These are phyloP conservation scores for Peromyscus maniculatus DNA, from an alignment of 2,113 vertebrate genomes.

Conservation along the genomic window DNA sequence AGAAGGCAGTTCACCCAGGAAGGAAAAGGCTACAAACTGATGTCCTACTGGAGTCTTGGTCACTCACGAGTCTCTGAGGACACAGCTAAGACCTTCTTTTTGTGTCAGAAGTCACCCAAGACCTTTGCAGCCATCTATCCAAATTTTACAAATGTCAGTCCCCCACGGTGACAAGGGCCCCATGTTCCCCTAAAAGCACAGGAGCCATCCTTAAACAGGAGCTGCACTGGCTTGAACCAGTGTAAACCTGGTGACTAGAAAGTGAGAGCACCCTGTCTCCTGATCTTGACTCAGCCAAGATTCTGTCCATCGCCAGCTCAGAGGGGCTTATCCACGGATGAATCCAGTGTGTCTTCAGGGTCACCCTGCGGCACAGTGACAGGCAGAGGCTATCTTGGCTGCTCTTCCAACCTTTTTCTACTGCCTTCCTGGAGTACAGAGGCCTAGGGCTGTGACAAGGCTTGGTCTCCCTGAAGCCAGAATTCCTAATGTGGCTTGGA, in stretches of 20 bases:
- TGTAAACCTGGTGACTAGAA: slow-evolving; percentile 41
- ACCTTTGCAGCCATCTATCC: not conserved
- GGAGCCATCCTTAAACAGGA: slow-evolving; percentile 29
- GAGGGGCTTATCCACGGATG: not conserved
- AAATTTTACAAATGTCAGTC: not conserved
- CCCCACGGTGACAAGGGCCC: not conserved
- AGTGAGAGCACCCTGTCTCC: not conserved
- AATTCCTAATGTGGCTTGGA: not conserved
- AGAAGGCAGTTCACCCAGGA: not conserved
- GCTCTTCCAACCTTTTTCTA: not conserved
- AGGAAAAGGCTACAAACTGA: not conserved
- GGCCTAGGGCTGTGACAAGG: not conserved
- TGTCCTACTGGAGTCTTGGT: not conserved
- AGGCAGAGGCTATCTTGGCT: too few species aligned
- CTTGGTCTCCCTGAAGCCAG: not conserved
- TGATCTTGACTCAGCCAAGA: not conserved
- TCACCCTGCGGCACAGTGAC: not conserved
- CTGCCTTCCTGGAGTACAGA: not conserved
- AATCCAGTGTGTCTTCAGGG: not conserved
- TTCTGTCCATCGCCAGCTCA: not conserved
- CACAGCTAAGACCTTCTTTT: slow-evolving; percentile 12
- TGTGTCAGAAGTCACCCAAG: not conserved
- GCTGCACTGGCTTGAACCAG: not conserved
- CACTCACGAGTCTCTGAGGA: not conserved
- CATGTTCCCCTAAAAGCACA: not conserved